Percentiles rank a stretch among this genome's conserved stretches.
phyloP scores from a whole-genome alignment of 2,113 vertebrate species.

The Chamaea fasciata region DNA sequence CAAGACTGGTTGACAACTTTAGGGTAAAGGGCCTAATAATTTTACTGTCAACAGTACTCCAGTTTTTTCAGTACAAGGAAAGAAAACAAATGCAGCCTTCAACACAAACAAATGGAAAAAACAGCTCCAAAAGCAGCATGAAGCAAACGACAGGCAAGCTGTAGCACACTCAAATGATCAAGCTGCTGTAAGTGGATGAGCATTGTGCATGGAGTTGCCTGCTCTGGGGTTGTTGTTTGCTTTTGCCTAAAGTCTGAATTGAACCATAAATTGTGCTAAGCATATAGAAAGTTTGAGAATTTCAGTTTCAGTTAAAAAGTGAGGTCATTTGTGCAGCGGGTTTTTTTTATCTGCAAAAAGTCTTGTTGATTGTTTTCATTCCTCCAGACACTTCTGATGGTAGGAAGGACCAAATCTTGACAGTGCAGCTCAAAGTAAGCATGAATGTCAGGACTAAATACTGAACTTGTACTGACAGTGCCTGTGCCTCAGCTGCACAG shows the following conservation, averaged over 20 bases:
- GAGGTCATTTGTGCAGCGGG: not conserved
- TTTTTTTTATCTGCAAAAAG: not conserved
- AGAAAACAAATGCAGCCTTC: conserved; percentile 68
- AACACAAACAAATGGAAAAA: conserved; percentile 67
- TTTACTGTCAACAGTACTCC: conserved; percentile 67
- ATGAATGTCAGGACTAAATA: not conserved
- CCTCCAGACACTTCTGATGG: not conserved
- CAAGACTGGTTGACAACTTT: conserved; percentile 53
- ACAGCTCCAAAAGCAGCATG: conserved; percentile 54
- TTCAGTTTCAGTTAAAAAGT: not conserved
- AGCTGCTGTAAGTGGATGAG: conserved; percentile 46
- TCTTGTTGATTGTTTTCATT: not conserved
- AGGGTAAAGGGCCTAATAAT: conserved; percentile 60
- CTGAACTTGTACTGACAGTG: not conserved
- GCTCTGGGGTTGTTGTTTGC: not conserved
- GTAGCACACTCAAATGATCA: conserved; percentile 53
- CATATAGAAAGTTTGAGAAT: not conserved
- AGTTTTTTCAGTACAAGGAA: conserved; percentile 63
- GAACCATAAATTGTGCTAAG: not conserved
- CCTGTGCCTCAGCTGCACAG: not conserved
- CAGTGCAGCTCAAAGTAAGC: not conserved
- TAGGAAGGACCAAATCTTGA: not conserved
- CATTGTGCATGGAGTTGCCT: not conserved
- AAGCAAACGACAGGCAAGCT: conserved; percentile 44
- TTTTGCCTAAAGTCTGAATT: not conserved